Evolutionary conservation across 1,140 invertebrate genomes (phyloP), one percentile per base, ranked within the genome.

Genomic region (Homalodisca vitripennis): DNA sequence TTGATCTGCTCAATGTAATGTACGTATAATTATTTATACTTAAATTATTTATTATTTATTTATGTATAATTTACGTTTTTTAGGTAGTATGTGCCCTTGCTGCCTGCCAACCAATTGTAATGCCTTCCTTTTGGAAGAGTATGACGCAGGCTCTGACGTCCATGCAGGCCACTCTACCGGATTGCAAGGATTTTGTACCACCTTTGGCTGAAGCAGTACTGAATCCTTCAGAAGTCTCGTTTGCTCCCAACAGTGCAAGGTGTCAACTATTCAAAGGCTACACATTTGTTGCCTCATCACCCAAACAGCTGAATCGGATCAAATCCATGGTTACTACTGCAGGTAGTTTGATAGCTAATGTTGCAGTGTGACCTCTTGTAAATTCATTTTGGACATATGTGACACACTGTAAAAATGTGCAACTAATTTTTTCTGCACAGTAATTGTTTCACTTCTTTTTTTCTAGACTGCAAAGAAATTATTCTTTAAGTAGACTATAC

Each of bases 31-130:
- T n/a, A n/a, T n/a, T n/a, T n/a, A n/a, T n/a, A n/a, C n/a, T n/a
- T n/a, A n/a, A n/a, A n/a, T n/a, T n/a, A n/a, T n/a, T n/a, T n/a
- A n/a, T n/a, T n/a, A n/a, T n/a, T n/a, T n/a, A n/a, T n/a, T n/a
- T n/a, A n/a, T n/a, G n/a, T n/a, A n/a, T n/a, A n/a, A n/a, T n/a
- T n/a, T n/a, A n/a, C n/a, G n/a, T n/a, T n/a, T n/a, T n/a, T 30
- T 48, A 82, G 78, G 80, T 80, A n/a, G 77, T 83, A 2, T 82
- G 79, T 77, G 81, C 81, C 0, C 72, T 84, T 65, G 73, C 81
- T 17, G 73, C 76, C 26, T 72, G 72, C 27, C 79, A 78, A 66
- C 74, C 71, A 3, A 80, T 84, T 66, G 80, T 83, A 0, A 79
- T 76, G 12, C 77, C 78, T 32, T 67, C 75, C 2, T 84, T 80